Evolutionary conservation across 2,113 vertebrate species (phyloP).

Genomic region (Sardina pilchardus): DNA sequence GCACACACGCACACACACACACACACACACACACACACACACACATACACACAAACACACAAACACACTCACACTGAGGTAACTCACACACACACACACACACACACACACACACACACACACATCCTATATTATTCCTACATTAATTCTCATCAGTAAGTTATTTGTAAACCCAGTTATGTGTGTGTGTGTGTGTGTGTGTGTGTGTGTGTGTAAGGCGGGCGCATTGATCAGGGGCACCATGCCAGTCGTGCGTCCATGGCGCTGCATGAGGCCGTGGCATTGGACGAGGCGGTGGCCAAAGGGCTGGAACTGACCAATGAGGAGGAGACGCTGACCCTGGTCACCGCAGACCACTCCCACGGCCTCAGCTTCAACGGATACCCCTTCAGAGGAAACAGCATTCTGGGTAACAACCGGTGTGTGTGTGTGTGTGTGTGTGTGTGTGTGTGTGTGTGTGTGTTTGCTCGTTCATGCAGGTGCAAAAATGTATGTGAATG

Average conservation of each 20-base stretch:
- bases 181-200: background rate
- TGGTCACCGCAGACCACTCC: slow-evolving; percentile 76
- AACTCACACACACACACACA: background rate
- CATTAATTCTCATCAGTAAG: no score
- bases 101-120: background rate
- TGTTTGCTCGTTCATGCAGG: no score
- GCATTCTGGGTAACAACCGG: slow-evolving; percentile 70
- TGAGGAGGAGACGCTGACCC: slow-evolving; percentile 70
- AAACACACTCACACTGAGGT: background rate
- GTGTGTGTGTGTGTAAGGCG: slow-evolving; percentile 56
- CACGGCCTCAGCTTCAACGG: slow-evolving; percentile 71
- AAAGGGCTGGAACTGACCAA: slow-evolving; percentile 69
- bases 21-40: no score
- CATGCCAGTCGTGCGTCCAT: slow-evolving; percentile 64
- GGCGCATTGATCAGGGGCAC: slow-evolving; percentile 77
- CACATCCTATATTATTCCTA: no score
- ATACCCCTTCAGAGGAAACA: slow-evolving; percentile 73
- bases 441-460: slow-evolving; percentile 17
- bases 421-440: slow-evolving; percentile 29
- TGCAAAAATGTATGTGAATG: no score
- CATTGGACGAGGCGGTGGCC: slow-evolving; percentile 68
- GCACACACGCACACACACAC: background rate
- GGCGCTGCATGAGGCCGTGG: slow-evolving; percentile 72
- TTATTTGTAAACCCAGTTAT: no score
- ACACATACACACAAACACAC: background rate